Conservation (phyloP, 2,888 invertebrate species). For the Dromius quadrimaculatus region DNA sequence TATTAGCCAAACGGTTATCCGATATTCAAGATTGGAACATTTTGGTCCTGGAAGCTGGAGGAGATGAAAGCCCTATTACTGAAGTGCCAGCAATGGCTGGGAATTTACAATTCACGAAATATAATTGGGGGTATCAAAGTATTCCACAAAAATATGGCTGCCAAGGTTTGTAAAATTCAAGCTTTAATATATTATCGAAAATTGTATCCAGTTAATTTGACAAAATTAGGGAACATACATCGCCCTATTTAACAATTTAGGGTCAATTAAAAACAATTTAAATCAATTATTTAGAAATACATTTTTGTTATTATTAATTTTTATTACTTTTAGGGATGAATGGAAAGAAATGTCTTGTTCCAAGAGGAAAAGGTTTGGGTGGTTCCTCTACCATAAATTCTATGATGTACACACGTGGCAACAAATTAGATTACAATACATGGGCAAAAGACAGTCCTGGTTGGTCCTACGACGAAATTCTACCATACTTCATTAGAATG, state of each 20-base stretch:
- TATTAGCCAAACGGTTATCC: constrained; percentile 65
- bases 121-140: constrained; percentile 65
- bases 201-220: background rate
- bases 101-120: constrained; percentile 62
- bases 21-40: constrained; percentile 60
- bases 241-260: too few species aligned
- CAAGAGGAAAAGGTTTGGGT: constrained; percentile 82
- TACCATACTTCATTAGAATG: constrained; percentile 80
- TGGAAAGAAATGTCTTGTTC: constrained; percentile 77
- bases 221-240: too few species aligned
- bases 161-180: constrained; percentile 46
- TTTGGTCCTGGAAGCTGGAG: constrained; percentile 60
- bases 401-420: too few species aligned
- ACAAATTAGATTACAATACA: too few species aligned
- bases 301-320: background rate
- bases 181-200: background rate
- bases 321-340: constrained; percentile 69
- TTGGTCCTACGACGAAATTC: too few species aligned
- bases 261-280: too few species aligned
- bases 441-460: too few species aligned
- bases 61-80: constrained; percentile 56
- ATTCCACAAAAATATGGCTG: constrained; percentile 62
- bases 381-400: constrained; percentile 82
- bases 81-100: constrained; percentile 61
- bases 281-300: too few species aligned